phyloP scores from a whole-genome alignment of 1,140 invertebrate species.

The Lithobius niger region DNA sequence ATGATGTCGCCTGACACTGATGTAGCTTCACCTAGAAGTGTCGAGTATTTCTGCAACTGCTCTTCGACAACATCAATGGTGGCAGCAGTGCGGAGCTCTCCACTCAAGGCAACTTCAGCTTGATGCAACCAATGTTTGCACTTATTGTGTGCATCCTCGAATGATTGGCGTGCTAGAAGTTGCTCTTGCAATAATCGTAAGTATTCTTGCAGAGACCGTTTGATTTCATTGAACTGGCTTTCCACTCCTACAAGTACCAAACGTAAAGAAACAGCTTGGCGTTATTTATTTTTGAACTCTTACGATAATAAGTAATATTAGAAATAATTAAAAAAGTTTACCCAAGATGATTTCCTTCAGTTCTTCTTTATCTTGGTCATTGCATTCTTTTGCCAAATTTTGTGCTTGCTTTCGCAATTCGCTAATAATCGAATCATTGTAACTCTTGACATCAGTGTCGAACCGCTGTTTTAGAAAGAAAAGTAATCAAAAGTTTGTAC shows the following conservation, averaged over 20 bases:
- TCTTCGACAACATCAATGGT: slow-evolving; percentile 68
- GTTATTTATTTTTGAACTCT: too few relatives aligned
- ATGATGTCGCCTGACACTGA: slow-evolving; percentile 52
- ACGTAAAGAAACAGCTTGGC: too few relatives aligned
- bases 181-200: slow-evolving; percentile 50
- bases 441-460: neutral
- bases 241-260: too few relatives aligned
- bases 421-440: slow-evolving; percentile 49
- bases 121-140: slow-evolving; percentile 73
- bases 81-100: slow-evolving; percentile 53
- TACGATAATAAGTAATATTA: too few relatives aligned
- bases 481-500: too few relatives aligned
- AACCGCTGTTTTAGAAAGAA: too few relatives aligned
- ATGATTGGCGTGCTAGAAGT: slow-evolving; percentile 55
- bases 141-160: slow-evolving; percentile 64
- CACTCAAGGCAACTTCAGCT: slow-evolving; percentile 66
- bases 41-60: slow-evolving; percentile 67
- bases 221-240: slow-evolving; percentile 30
- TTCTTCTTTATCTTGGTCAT: slow-evolving; percentile 43
- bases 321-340: too few relatives aligned
- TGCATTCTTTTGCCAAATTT: slow-evolving; percentile 62
- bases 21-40: slow-evolving; percentile 57
- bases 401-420: slow-evolving; percentile 61
- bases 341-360: too few relatives aligned
- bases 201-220: slow-evolving; percentile 26